Evolutionary conservation across 2,113 vertebrate species (phyloP), one percentile per base, ranked within the genome.

Genomic region (Otis tarda): DNA sequence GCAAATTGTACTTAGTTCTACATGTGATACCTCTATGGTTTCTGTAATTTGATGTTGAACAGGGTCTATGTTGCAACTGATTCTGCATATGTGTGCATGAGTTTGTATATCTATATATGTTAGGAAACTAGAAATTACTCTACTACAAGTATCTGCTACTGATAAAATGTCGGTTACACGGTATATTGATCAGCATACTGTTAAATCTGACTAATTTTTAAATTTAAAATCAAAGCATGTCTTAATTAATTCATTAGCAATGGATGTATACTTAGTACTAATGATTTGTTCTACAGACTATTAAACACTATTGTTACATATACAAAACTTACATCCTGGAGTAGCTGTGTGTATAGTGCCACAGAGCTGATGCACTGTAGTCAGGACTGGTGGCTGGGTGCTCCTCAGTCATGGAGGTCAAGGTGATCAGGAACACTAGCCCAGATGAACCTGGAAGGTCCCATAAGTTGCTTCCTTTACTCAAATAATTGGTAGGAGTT

Each of bases 161-260:
- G 19, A 41, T 27, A 30, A 87, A 79, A 65, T 50, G 47, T 28
- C n/a, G 61, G 12, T 33, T 47, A 9, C 6, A 18, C 7, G 56
- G 2, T 41, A 4, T 67, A 14, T 47, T 1, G 0, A 31, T 67
- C 35, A 24, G 16, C 55, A 21, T 8, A n/a, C 22, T 43, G 2
- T 33, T 75, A 47, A 50, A 49, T 56, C 28, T 27, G 31, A 21
- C 27, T 18, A 52, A 1, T 21, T 67, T 70, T 83, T 35, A 56
- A 39, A 55, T 55, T 82, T 85, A 17, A 65, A 60, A 67, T 21
- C 2, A 57, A 65, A 15, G 23, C 3, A 2, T 78, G 82, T 5
- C 22, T 60, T 35, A 68, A 50, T 30, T 50, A 7, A 65, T 22
- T 67, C 9, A 35, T 9, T 37, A 56, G 5, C 7, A 25, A 22